These are phyloP conservation scores for Gallinago media DNA, from an alignment of 2,113 vertebrate species.

Conservation along the genomic window DNA sequence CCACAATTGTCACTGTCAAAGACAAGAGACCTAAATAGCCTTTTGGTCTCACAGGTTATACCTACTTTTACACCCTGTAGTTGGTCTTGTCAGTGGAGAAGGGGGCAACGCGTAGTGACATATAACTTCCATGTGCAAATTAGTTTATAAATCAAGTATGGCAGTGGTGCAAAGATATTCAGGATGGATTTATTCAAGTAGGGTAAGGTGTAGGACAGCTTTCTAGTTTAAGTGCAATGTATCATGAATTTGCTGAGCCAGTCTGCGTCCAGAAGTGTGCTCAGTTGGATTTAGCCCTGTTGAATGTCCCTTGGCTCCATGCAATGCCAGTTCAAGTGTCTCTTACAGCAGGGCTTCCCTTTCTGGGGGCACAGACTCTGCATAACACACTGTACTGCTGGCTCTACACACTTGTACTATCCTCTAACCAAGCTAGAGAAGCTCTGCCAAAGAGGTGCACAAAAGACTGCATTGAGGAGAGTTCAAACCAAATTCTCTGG, in stretches of 20 bases:
- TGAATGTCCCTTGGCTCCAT: neutral
- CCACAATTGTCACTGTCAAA: neutral
- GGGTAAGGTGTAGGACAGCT: neutral
- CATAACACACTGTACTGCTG: accelerated
- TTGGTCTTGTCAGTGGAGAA: neutral
- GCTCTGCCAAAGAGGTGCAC: neutral
- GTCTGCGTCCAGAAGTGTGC: neutral
- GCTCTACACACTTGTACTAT: neutral
- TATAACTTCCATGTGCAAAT: neutral
- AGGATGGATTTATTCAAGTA: neutral
- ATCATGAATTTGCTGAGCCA: neutral
- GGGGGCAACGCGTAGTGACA: neutral
- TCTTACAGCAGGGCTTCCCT: neutral
- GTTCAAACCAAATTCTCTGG: neutral
- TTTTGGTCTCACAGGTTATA: neutral
- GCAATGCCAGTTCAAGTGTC: neutral
- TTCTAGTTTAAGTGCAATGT: neutral
- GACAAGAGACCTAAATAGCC: neutral
- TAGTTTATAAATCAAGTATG: neutral
- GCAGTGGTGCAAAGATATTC: neutral
- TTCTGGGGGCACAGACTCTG: neutral
- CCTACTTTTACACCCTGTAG: neutral
- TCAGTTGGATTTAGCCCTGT: neutral
- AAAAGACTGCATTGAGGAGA: neutral
- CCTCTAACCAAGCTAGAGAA: neutral